Base-by-base conservation (phyloP, 2,797 vertebrate species). In the Sebastes matsubarae region DNA sequence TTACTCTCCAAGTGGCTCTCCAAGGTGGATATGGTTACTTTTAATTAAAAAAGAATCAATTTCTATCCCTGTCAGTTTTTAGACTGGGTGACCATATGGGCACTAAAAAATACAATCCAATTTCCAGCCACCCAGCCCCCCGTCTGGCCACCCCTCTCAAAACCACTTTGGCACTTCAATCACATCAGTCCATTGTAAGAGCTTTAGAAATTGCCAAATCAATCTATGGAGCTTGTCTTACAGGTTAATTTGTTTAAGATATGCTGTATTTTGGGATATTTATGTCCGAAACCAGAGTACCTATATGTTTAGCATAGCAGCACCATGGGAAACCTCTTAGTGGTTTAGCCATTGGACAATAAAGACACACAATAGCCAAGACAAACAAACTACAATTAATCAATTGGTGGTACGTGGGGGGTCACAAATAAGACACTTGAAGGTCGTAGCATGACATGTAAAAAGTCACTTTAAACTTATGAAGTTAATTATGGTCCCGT, bases 31-130 rank as follows among this genome's bases (percentile, higher is more conserved):
- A 89, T 85, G 89, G 94, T 94, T 95, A 94, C 94, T 94, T 95
- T 95, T 94, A 96, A 96, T 96, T 96, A 95, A 94, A 94, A 94
- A 90, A 92, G 78, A 95, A 95, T 96, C 94, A 84, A 96, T 96
- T 95, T 93, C 87, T 88, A 85, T 87, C 84, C 86, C 80, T 83
- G 91, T 94, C 92, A 86, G 83, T 87, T 91, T 92, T 89, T 83
- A 73, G 90, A 88, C 90, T 72, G 85, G 85, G 86, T 87, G 89
- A 93, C 94, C 95, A 95, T 95, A 96, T 95, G 95, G 95, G 91
- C 92, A 93, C 93, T 95, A 93, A 94, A 94, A 95, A 92, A 92
- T 88, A 90, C 89, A 94, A 95, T 95, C 91, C 91, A 95, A 95
- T 95, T 94, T 94, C 66, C 58, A 77, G 42, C 36, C 54, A 29